Evolutionary conservation across 35 echinoderm and acorn worm species (phyloP), one percentile per base, ranked within the genome.

Genomic region (Acanthaster planci): DNA sequence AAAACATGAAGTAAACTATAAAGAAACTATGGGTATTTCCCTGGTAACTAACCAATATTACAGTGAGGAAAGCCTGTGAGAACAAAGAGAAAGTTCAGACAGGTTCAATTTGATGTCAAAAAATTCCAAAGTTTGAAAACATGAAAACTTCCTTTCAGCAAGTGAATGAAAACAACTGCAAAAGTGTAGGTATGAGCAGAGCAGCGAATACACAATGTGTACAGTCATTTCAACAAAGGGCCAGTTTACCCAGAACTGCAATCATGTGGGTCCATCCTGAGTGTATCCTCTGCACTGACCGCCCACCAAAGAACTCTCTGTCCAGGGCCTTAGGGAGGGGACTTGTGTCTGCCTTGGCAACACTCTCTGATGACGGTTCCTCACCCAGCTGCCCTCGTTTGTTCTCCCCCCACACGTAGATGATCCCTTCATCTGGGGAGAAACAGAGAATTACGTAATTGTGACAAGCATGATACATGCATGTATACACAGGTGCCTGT

Each of bases 341-440:
- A 4, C 85, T 52, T 1, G 67, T 55, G 12, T 47, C 15, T 18
- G 39, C 87, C 8, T 85, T 72, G 51, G 52, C 67, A 26, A 56
- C 76, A 7, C 56, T 83, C 12, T 82, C 76, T 16, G 77, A 77
- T 39, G 76, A 67, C 23, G 78, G 32, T 1, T 85, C 81, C 26
- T 84, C 78, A 15, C 57, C 91, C 5, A 92, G 55, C 51, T 92
- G 93, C 42, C 90, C 90, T 80, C 93, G 88, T 34, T 90, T 93
- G 81, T 97, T 97, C 84, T 86, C 78, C 22, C 95, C 95, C 95
- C 95, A 97, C 17, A 92, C 31, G 50, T 90, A 93, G 1, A 97
- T 8, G 18, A 84, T 18, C 27, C 88, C 88, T 50, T 89, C 83
- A n/a, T 85, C 95, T 97, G n/a, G 8, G 8, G 8, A 8, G 31